These are phyloP conservation scores for Pammene aurita DNA, from an alignment of 2,888 invertebrate species.

Conservation along the genomic window DNA sequence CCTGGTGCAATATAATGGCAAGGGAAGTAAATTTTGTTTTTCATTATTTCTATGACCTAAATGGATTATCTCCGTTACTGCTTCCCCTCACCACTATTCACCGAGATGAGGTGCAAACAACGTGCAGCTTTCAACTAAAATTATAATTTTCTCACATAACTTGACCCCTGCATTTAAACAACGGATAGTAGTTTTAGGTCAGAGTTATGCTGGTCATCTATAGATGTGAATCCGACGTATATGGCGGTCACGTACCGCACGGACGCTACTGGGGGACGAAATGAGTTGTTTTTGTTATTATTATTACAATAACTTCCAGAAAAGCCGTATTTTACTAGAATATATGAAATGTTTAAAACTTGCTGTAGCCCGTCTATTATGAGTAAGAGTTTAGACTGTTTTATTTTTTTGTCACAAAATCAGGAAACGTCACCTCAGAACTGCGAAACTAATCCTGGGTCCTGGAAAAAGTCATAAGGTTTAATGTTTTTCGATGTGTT, in stretches of 20 bases:
- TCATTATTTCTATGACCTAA: conserved; percentile 6
- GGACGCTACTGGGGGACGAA: conserved; percentile 3
- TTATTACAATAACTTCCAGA: conserved; percentile 22
- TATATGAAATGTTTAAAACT: neutral
- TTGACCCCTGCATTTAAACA: neutral
- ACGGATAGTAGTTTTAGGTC: neutral
- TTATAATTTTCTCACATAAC: neutral
- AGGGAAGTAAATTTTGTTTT: neutral
- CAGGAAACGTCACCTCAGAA: too few relatives aligned
- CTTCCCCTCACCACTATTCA: neutral
- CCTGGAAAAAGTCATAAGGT: too few relatives aligned
- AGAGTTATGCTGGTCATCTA: neutral
- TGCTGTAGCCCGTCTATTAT: neutral
- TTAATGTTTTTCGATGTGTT: too few relatives aligned
- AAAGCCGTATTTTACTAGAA: conserved; percentile 2
- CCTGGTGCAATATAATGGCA: neutral
- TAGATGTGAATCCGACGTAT: neutral
- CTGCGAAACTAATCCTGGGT: too few relatives aligned
- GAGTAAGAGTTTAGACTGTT: neutral
- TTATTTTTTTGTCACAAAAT: neutral
- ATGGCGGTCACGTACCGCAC: conserved; percentile 5
- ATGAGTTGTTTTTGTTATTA: conserved; percentile 35
- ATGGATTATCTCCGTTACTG: conserved; percentile 8
- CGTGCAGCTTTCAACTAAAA: neutral
- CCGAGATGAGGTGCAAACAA: conserved; percentile 6